Evolutionary conservation across 2,797 vertebrate genomes (phyloP).

Genomic region (Melanotaenia pygmaea): DNA sequence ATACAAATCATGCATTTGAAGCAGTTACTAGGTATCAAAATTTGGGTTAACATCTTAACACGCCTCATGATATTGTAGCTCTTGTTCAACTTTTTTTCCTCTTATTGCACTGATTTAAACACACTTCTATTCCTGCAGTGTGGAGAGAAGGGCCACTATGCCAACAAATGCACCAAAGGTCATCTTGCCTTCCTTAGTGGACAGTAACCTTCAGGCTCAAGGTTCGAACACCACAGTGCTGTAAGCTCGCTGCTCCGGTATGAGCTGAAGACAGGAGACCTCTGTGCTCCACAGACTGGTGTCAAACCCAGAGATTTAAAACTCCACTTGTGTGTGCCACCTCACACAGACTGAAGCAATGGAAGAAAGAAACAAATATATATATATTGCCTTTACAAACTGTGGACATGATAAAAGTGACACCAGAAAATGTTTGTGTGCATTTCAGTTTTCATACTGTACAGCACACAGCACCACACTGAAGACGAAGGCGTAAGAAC

Average conservation of each 20-base stretch:
- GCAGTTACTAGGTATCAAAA: neutral
- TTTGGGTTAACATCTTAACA: too few relatives aligned
- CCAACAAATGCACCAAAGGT: conserved; percentile 99
- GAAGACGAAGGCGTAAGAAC: neutral
- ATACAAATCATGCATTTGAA: neutral
- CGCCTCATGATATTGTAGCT: neutral
- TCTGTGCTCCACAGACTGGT: conserved; percentile 15
- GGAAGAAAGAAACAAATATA: conserved; percentile 6
- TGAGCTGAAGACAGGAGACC: conserved; percentile 11
- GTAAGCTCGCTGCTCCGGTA: conserved; percentile 1
- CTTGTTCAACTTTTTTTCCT: too few relatives aligned
- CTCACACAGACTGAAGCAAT: conserved; percentile 8
- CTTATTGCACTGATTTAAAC: too few relatives aligned
- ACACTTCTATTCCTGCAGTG: conserved; percentile 81
- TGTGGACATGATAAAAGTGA: conserved; percentile 13
- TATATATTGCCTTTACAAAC: conserved; percentile 15
- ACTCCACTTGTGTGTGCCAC: conserved; percentile 4
- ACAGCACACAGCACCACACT: neutral
- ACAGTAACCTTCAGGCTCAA: conserved; percentile 79
- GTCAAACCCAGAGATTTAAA: conserved; percentile 37
- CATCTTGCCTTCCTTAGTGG: conserved; percentile 98
- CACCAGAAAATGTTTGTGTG: neutral
- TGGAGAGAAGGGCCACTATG: conserved; percentile 98
- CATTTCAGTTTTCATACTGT: conserved; percentile 21
- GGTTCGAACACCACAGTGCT: conserved; percentile 14